Base-by-base conservation (phyloP, 1,140 invertebrate species). In the Colletes latitarsis region DNA sequence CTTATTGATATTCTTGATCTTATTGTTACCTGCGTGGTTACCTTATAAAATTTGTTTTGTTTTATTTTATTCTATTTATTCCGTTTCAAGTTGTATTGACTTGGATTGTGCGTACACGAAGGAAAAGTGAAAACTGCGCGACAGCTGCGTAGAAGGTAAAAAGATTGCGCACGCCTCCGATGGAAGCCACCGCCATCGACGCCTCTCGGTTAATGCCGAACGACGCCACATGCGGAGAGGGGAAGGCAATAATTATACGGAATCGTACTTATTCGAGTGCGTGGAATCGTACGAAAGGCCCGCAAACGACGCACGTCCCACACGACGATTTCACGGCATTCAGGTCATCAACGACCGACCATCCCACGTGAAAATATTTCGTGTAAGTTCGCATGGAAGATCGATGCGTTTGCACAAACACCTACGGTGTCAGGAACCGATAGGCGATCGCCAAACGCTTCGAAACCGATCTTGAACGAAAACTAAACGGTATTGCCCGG, bases 281-380 rank as follows among this genome's bases (percentile, higher is more conserved):
- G 81, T 82, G 81, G 77, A 86, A 81, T 76, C 72, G 68, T 14
- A 57, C 19, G 66, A 77, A 21, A 80, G 46, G 46, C 30, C 19
- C 52, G 57, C 63, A 82, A 75, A 68, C 71, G 43, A 69, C 68
- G 30, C 30, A 41, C 72, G 69, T 81, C 86, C 85, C 77, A 81
- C 87, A 41, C 82, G 76, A n/a, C 49, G 39, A 77, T 88, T 88
- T 88, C 79, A 72, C 84, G 80, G 84, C 84, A 88, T 88, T 85
- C 87, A 67, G 87, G 87, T 88, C 87, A 88, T 84, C 87, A 19
- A 15, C 77, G 82, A 68, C 57, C 60, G 66, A 77, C 60, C 82
- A 52, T 72, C 87, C 87, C 66, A 86, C 87, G 82, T 86, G 76
- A 74, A 83, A 81, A 85, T 82, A 77, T 86, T 64, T 76, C 75